Percentiles rank a stretch among this genome's conserved stretches.
Evolutionary conservation across 1,140 invertebrate species (phyloP).

Genomic region (Cydia amplana): DNA sequence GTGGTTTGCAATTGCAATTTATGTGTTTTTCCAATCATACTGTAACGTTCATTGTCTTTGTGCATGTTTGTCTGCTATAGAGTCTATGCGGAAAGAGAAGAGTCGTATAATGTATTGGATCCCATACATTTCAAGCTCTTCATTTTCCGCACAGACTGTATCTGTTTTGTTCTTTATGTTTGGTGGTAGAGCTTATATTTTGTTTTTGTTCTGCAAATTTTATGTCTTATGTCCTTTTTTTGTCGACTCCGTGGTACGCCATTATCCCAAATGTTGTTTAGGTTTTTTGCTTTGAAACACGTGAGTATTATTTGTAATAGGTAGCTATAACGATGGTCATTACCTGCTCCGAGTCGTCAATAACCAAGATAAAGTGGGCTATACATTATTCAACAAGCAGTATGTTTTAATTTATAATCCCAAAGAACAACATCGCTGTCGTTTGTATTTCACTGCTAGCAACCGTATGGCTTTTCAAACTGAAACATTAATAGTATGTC

Average conservation of each 20-base stretch:
- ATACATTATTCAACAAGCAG: conserved; percentile 45
- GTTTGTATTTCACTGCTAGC: neutral
- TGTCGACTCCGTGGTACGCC: conserved; percentile 37
- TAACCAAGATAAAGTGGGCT: conserved; percentile 26
- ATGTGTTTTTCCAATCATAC: conserved; percentile 41
- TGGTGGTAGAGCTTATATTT: conserved; percentile 42
- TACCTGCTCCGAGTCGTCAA: conserved; percentile 29
- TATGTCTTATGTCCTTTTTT: conserved; percentile 38
- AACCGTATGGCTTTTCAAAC: conserved; percentile 7
- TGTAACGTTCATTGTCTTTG: conserved; percentile 61
- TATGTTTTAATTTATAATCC: conserved; percentile 41
- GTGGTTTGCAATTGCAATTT: conserved; percentile 43
- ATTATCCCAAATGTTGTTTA: conserved; percentile 33
- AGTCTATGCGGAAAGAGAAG: too few relatives aligned
- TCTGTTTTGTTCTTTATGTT: conserved; percentile 44
- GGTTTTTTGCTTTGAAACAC: conserved; percentile 29
- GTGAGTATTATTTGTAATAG: conserved; percentile 30
- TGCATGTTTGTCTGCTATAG: conserved; percentile 69
- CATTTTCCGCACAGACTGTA: too few relatives aligned
- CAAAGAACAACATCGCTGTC: conserved; percentile 51
- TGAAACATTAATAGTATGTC: conserved; percentile 5
- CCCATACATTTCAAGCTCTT: too few relatives aligned
- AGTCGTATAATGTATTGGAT: too few relatives aligned
- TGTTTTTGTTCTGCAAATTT: conserved; percentile 36
- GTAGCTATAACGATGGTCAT: conserved; percentile 17